Percentiles rank a stretch among this genome's conserved stretches.
These are phyloP conservation scores for Nerophis lumbriciformis DNA, from an alignment of 2,113 vertebrate genomes.

Conservation along the genomic window DNA sequence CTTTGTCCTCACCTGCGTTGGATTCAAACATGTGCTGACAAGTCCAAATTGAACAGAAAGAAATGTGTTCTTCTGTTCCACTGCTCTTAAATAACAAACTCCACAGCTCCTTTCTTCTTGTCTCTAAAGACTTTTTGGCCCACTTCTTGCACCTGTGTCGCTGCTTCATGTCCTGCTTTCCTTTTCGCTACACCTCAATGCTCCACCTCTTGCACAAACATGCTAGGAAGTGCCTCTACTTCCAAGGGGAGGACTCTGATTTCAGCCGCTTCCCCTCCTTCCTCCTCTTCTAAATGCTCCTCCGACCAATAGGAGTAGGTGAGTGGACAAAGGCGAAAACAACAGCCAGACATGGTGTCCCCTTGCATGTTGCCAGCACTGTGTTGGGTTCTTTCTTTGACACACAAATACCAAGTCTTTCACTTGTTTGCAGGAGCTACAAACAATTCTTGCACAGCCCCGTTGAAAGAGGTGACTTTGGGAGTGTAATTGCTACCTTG, in stretches of 20 bases:
- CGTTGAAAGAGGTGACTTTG: no score
- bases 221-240: constrained; percentile 39
- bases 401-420: not conserved
- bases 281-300: constrained; percentile 10
- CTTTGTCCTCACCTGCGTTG: no score
- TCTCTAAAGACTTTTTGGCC: constrained; percentile 37
- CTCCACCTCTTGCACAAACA: constrained; percentile 40
- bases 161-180: constrained; percentile 30
- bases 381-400: constrained; percentile 8
- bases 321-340: constrained; percentile 30
- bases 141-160: constrained; percentile 33
- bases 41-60: no score
- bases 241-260: constrained; percentile 43
- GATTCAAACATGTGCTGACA: not conserved
- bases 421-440: no score
- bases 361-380: constrained; percentile 38
- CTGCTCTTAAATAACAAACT: constrained; percentile 23
- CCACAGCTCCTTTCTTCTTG: constrained; percentile 14
- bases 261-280: constrained; percentile 34
- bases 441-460: not conserved
- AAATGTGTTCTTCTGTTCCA: constrained; percentile 8
- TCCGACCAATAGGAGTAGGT: constrained; percentile 31
- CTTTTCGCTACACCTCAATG: constrained; percentile 3
- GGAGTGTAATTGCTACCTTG: no score
- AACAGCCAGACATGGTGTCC: constrained; percentile 30